Percentiles rank a stretch among this genome's conserved stretches.
phyloP scores from a whole-genome alignment of 2,797 vertebrate species.

The Sternotherus odoratus region DNA sequence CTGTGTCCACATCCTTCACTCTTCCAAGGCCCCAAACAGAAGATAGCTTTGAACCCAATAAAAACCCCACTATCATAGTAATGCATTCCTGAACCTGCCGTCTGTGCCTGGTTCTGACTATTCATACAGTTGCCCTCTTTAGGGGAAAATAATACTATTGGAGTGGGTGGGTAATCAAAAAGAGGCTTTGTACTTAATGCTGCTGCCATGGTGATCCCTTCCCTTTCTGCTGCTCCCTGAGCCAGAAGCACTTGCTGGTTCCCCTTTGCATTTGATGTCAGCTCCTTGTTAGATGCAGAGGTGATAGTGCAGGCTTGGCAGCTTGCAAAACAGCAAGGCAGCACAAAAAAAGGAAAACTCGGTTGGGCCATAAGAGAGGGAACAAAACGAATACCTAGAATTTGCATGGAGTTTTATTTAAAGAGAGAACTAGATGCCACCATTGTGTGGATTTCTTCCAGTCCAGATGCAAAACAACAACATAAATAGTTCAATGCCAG shows the following conservation, averaged over 20 bases:
- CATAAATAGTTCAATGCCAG: neutral
- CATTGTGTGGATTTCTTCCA: neutral
- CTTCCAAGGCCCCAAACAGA: neutral
- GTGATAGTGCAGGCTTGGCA: constrained; percentile 37
- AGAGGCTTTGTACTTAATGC: constrained; percentile 65
- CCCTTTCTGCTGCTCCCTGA: constrained; percentile 52
- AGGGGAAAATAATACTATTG: constrained; percentile 45
- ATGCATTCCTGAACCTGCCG: neutral
- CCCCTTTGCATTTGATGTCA: constrained; percentile 34
- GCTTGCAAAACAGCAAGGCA: constrained; percentile 59
- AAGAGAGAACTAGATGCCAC: neutral
- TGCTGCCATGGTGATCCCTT: constrained; percentile 75
- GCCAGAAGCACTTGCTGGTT: constrained; percentile 54
- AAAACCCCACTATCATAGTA: neutral
- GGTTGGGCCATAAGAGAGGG: neutral
- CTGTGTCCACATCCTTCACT: neutral
- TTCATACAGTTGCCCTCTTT: constrained; percentile 43
- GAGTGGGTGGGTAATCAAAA: constrained; percentile 54
- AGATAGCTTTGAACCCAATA: neutral
- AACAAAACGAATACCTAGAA: constrained; percentile 2
- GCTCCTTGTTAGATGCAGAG: constrained; percentile 36
- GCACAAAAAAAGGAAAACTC: constrained; percentile 25
- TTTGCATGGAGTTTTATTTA: neutral
- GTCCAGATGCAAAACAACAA: neutral
- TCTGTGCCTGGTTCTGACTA: neutral